Evolutionary conservation across 2,888 invertebrate species (phyloP).

Genomic region (Hyles lineata): DNA sequence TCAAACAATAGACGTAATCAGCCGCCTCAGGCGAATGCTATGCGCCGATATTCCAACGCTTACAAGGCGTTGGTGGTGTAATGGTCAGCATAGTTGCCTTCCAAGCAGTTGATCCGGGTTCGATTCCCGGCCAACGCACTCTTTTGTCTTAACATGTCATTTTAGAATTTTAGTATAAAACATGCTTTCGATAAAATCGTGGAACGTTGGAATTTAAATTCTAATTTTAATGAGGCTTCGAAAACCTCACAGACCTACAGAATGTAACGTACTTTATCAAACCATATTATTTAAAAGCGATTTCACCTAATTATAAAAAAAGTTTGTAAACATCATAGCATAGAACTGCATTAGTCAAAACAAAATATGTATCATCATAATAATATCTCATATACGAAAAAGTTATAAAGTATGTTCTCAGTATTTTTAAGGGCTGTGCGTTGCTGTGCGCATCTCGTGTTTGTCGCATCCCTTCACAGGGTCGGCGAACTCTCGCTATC

Average conservation of each 20-base stretch:
- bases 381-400: no score
- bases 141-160: slow-evolving; percentile 48
- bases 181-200: no score
- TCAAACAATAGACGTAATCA: slow-evolving; percentile 17
- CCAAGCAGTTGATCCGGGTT: slow-evolving; percentile 86
- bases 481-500: slow-evolving; percentile 46
- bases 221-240: no score
- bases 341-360: no score
- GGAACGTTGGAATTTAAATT: no score
- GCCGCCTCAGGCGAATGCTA: neutral
- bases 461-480: slow-evolving; percentile 29
- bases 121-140: slow-evolving; percentile 85
- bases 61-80: slow-evolving; percentile 82
- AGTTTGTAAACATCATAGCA: no score
- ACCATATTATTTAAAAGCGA: no score
- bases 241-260: no score
- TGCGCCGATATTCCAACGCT: neutral
- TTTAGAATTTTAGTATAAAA: neutral
- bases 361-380: no score
- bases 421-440: neutral
- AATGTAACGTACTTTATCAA: no score
- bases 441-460: neutral
- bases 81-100: slow-evolving; percentile 86
- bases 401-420: neutral
- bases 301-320: no score